phyloP scores from a whole-genome alignment of 2,113 vertebrate species.

The Tretioscincus oriximinensis region DNA sequence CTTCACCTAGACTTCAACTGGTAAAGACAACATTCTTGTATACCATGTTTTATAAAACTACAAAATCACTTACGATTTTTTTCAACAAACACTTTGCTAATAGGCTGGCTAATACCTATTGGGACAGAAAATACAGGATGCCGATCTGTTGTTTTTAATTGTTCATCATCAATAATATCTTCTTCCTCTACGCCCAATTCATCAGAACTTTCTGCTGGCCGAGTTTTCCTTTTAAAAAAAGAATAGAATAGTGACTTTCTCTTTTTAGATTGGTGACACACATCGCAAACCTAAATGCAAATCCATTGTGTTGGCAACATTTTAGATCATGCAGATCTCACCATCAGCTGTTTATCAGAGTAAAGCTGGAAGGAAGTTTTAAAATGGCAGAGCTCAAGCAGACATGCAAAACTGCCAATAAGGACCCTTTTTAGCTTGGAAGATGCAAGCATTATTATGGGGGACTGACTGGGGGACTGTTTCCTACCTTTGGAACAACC shows the following conservation, averaged over 20 bases:
- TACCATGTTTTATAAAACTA: conserved; percentile 12
- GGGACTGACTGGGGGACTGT: too few relatives aligned
- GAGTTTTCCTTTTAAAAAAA: conserved; percentile 74
- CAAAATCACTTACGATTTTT: conserved; percentile 83
- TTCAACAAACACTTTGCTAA: conserved; percentile 92
- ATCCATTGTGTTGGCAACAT: neutral
- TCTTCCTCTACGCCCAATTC: conserved; percentile 90
- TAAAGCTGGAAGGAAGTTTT: too few relatives aligned
- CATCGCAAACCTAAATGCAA: neutral
- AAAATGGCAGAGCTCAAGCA: too few relatives aligned
- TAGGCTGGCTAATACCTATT: conserved; percentile 85
- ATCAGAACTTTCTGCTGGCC: conserved; percentile 70
- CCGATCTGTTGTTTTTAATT: conserved; percentile 70
- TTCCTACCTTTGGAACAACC: too few relatives aligned
- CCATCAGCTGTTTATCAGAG: too few relatives aligned
- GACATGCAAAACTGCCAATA: too few relatives aligned
- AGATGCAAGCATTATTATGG: too few relatives aligned
- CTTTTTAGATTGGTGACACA: conserved; percentile 4
- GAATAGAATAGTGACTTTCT: neutral
- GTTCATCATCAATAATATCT: conserved; percentile 84
- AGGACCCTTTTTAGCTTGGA: too few relatives aligned
- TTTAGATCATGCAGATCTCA: too few relatives aligned
- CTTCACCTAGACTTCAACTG: too few relatives aligned
- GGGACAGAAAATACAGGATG: conserved; percentile 85
- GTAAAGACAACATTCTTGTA: too few relatives aligned